Conservation (phyloP, 2,888 invertebrate species). For the Cephus pulcher region DNA sequence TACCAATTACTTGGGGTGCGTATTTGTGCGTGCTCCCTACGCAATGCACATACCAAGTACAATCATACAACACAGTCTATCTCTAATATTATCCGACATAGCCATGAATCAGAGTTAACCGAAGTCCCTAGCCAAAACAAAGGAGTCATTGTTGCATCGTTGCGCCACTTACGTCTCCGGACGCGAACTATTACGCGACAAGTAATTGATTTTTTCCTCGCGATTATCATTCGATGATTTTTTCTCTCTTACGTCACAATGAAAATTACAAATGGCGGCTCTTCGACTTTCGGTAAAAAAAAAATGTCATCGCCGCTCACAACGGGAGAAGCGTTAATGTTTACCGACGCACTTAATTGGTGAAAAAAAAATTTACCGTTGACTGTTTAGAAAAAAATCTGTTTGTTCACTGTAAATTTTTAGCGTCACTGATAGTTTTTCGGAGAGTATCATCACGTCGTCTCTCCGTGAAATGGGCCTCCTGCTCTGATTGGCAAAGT, state of each 20-base stretch:
- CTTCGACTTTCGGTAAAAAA: not conserved
- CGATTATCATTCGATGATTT: not conserved
- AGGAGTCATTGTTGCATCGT: not conserved
- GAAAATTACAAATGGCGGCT: not conserved
- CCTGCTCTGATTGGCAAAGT: slow-evolving; percentile 41
- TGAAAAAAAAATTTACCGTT: not conserved
- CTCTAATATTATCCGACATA: not conserved
- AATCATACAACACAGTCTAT: not conserved
- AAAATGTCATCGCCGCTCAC: not conserved
- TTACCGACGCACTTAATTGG: not conserved
- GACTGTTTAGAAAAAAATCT: no score
- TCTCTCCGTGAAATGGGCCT: slow-evolving; percentile 10
- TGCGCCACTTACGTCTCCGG: not conserved
- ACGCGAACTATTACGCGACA: not conserved
- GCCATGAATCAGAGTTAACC: not conserved
- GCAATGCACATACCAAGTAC: not conserved
- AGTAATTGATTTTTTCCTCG: not conserved
- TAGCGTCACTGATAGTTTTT: not conserved
- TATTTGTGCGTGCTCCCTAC: not conserved
- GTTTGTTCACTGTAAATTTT: not conserved
- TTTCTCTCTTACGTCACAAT: not conserved
- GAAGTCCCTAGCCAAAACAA: not conserved
- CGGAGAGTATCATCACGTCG: not conserved
- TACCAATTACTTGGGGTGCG: not conserved
- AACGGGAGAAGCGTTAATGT: not conserved